Percentiles rank a stretch among this genome's conserved stretches.
phyloP scores from a whole-genome alignment of 2,113 vertebrate species.

The Semicossyphus pulcher region DNA sequence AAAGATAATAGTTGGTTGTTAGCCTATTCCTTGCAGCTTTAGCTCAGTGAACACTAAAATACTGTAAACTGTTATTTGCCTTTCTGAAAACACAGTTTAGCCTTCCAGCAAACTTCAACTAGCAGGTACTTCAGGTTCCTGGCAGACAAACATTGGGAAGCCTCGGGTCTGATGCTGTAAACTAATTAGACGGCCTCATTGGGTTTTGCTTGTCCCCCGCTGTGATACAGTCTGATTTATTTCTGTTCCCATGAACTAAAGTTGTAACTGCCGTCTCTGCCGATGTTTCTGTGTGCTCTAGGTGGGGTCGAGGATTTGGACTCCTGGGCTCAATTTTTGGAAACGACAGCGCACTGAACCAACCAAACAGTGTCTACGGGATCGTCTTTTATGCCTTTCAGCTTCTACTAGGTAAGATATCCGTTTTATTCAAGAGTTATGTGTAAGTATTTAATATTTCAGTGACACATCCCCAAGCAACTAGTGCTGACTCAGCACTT shows the following conservation, averaged over 20 bases:
- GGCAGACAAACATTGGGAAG: neutral
- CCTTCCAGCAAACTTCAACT: neutral
- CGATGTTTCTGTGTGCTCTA: conserved; percentile 79
- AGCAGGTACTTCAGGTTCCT: neutral
- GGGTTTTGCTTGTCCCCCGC: neutral
- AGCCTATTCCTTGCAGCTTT: neutral
- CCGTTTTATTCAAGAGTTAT: neutral
- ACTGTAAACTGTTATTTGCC: neutral
- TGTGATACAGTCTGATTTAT: neutral
- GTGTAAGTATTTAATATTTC: neutral
- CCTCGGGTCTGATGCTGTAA: neutral
- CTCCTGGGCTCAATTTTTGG: conserved; percentile 98
- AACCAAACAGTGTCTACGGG: conserved; percentile 99
- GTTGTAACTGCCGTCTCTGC: conserved; percentile 7
- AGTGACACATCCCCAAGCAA: neutral
- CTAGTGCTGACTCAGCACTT: conserved; percentile 30
- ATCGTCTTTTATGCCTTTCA: conserved; percentile 98
- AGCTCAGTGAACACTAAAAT: neutral
- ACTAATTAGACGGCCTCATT: neutral
- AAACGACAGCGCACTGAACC: conserved; percentile 97
- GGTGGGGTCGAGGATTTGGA: conserved; percentile 99
- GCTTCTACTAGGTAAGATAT: conserved; percentile 95
- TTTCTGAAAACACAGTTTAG: neutral
- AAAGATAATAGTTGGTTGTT: no score
- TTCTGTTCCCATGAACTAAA: conserved; percentile 5